Evolutionary conservation across 2,797 vertebrate genomes (phyloP), one percentile per base, ranked within the genome.

Genomic region (Cercopithecus mitis): DNA sequence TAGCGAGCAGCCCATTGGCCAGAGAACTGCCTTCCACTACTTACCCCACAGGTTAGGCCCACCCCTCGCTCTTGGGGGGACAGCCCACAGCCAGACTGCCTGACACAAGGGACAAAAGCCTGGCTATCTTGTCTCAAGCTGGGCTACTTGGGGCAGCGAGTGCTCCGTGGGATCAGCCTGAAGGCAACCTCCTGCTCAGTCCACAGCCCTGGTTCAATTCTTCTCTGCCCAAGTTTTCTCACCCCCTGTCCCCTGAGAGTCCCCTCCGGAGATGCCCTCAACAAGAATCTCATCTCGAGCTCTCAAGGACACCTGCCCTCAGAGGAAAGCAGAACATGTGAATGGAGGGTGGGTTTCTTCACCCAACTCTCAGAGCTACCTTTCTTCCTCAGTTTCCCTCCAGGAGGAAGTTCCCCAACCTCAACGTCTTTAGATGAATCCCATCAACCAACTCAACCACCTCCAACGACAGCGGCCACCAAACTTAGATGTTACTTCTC

Each of bases 91-190:
- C 36, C 55, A 61, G 36, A 43, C 36, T 6, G 52, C 43, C 55
- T 36, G 91, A 77, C 8, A 43, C 14, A 24, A 3, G 47, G 36
- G 20, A 75, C 36, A 20, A 14, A 79, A 76, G 9, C n/a, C 52
- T 7, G 5, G 70, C 33, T 61, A 6, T 13, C 85, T 82, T n/a
- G 83, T 67, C 70, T n/a, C 13, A 24, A 43, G 36, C n/a, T 19
- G 7, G 45, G 67, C 57, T n/a, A 14, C 27, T 6, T 2, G 45
- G 27, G 30, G n/a, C 0, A 12, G 0, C 0, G 0, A 12, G 30
- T 0, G 0, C 15, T 36, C 90, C 7, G 0, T 1, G 24, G 19
- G 45, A 36, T 15, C 45, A 36, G 52, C 30, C 87, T 39, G 30
- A 45, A 58, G 85, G 22, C 47, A 25, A 30, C 27, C 77, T 88